A percentile compares a stretch with the other conserved stretches of the same genome.
phyloP scores from a whole-genome alignment of 2,888 invertebrate species.

The Cephus sareptanus region DNA sequence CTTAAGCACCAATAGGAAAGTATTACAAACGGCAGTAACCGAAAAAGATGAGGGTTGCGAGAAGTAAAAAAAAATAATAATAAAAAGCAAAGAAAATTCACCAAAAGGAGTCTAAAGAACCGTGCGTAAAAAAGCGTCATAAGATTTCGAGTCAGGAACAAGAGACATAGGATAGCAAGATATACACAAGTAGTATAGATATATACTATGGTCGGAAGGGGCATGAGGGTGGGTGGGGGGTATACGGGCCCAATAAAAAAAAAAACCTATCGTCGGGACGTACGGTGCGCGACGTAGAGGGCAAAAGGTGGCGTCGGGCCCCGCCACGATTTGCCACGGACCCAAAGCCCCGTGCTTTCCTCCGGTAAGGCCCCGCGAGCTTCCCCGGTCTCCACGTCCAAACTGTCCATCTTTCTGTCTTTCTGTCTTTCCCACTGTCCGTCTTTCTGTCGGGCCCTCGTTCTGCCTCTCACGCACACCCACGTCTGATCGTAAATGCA shows the following conservation, averaged over 20 bases:
- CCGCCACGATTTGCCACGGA: conserved; percentile 55
- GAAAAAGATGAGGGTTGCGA: conserved; percentile 5
- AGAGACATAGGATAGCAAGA: conserved; percentile 44
- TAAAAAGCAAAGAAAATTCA: neutral
- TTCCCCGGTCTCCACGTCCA: conserved; percentile 7
- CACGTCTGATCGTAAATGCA: conserved; percentile 1
- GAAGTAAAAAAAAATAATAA: conserved; percentile 23
- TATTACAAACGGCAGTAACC: conserved; percentile 32
- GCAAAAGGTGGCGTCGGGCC: conserved; percentile 22
- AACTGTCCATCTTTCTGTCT: conserved; percentile 10
- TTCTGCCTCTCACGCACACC: conserved; percentile 13
- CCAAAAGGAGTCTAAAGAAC: conserved; percentile 16
- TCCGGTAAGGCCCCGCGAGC: conserved; percentile 6
- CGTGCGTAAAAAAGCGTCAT: conserved; percentile 44
- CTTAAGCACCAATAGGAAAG: conserved; percentile 53
- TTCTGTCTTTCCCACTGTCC: conserved; percentile 9
- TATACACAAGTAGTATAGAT: neutral
- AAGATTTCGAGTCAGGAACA: conserved; percentile 44
- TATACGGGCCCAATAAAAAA: conserved; percentile 41
- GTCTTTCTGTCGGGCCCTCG: conserved; percentile 12
- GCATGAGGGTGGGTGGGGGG: conserved; percentile 21
- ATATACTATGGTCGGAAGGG: neutral
- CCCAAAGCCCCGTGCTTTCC: conserved; percentile 30
- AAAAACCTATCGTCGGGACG: conserved; percentile 23
- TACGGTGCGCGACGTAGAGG: neutral